Evolutionary conservation across 2,113 vertebrate genomes (phyloP).

Genomic region (Fulmarus glacialis): DNA sequence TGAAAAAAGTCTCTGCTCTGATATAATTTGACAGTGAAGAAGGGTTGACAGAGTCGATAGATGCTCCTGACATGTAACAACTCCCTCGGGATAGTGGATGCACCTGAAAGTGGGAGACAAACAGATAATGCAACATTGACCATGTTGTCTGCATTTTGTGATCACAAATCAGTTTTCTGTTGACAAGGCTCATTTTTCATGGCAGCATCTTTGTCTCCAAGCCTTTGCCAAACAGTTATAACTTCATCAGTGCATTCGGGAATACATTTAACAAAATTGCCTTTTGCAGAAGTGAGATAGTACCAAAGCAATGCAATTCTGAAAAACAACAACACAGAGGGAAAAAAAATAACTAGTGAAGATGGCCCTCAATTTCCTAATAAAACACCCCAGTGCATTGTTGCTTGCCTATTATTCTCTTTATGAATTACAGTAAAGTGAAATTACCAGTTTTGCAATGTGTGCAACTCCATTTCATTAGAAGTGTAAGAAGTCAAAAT

Average conservation of each 20-base stretch:
- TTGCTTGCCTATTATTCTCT: slow-evolving; percentile 30
- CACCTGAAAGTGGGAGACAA: slow-evolving; percentile 18
- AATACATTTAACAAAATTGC: slow-evolving; percentile 71
- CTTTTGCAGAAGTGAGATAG: slow-evolving; percentile 61
- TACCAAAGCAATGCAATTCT: slow-evolving; percentile 46
- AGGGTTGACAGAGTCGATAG: slow-evolving; percentile 6
- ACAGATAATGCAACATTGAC: not conserved
- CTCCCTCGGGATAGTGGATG: slow-evolving; percentile 16
- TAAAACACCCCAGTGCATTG: slow-evolving; percentile 39
- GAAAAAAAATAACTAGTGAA: slow-evolving; percentile 6
- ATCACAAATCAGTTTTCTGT: slow-evolving; percentile 73
- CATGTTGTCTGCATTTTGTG: slow-evolving; percentile 15
- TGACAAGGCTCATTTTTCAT: slow-evolving; percentile 77
- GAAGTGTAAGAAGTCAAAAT: not conserved
- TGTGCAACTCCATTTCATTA: slow-evolving; percentile 10
- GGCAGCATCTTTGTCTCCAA: slow-evolving; percentile 38
- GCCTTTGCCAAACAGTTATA: slow-evolving; percentile 72
- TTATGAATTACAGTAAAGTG: slow-evolving; percentile 32
- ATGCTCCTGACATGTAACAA: slow-evolving; percentile 20
- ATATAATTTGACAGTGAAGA: slow-evolving; percentile 43
- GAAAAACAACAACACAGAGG: slow-evolving; percentile 51
- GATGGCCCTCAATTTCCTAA: slow-evolving; percentile 58
- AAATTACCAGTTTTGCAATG: slow-evolving; percentile 44
- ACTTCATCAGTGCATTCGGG: slow-evolving; percentile 76
- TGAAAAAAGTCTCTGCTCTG: not conserved